Base-by-base conservation (phyloP, 2,888 invertebrate species). In the Phortica okadai region DNA sequence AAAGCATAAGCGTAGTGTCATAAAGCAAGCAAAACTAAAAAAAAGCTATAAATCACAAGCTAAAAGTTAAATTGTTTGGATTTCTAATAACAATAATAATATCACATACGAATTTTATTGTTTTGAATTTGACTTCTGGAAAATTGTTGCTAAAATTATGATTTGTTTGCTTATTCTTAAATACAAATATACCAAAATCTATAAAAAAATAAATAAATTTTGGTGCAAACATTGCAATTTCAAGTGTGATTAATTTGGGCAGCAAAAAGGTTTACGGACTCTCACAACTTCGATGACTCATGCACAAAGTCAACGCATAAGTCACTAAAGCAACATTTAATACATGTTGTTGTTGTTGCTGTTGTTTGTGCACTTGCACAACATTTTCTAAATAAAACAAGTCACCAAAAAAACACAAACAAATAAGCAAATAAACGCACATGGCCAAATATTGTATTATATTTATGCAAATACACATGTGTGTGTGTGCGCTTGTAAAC, bases 391-490 rank as follows among this genome's bases (percentile, higher is more conserved):
- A 25, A 50, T 50, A 50, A 50, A 50, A 50, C 50, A 8, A 50
- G 50, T 50, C 50, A 50, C 2, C 50, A 6, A 50, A 50, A 50
- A 50, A 8, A 3, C 45, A 45, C 50, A 50, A 50, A 50, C 50
- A 50, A 50, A 50, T 33, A 41, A 33, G 14, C 25, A 64, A 64
- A 64, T 33, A 64, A 33, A 41, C 25, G 41, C 64, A 64, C 64
- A 64, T 33, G 41, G 64, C 64, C 64, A 33, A 64, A 64, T 64
- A 64, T 64, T 6, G 50, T 50, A 50, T 50, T 82, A 4, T 33
- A 79, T 83, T 84, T 81, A 84, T 83, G 86, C 82, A 84, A 84
- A 82, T 82, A 64, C 41, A 64, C 33, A 33, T 14, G 41, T 25
- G 78, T 77, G 78, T 59, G 59, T 70, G 64, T 81, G 77, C 76